These are phyloP conservation scores for Cyclargus thomasi DNA, from an alignment of 1,140 invertebrate genomes.

Conservation along the genomic window DNA sequence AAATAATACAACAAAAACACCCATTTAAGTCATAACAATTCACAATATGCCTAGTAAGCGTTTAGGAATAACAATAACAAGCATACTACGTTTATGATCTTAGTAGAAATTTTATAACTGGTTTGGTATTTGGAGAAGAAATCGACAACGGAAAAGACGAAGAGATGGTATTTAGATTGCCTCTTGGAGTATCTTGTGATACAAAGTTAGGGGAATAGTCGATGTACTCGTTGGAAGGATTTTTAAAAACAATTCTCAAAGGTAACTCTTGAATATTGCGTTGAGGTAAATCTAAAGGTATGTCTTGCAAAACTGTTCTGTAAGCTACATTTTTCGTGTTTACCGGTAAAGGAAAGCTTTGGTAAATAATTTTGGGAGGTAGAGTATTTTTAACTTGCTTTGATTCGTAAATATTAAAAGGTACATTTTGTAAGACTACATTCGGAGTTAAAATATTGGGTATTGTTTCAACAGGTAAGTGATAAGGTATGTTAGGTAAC, in stretches of 20 bases:
- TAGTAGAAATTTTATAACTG: neutral
- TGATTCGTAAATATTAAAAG: neutral
- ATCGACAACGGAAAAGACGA: neutral
- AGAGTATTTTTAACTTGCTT: neutral
- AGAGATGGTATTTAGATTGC: neutral
- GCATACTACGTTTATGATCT: neutral
- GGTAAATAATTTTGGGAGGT: neutral
- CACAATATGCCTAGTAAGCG: neutral
- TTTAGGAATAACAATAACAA: neutral
- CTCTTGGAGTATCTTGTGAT: neutral
- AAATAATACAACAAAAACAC: too few species aligned
- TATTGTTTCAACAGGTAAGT: neutral
- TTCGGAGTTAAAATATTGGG: constrained; percentile 2
- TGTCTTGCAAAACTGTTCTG: neutral
- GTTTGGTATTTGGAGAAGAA: neutral
- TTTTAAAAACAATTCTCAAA: neutral
- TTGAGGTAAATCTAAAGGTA: neutral
- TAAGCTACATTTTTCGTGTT: neutral
- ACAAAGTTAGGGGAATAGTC: neutral
- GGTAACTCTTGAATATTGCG: neutral
- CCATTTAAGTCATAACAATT: too few species aligned
- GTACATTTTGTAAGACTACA: neutral
- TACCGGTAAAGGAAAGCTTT: neutral
- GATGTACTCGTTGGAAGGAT: neutral
- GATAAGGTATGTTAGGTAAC: constrained; percentile 5